These are phyloP conservation scores for Pyrochroa serraticornis DNA, from an alignment of 2,888 invertebrate genomes.

Conservation along the genomic window DNA sequence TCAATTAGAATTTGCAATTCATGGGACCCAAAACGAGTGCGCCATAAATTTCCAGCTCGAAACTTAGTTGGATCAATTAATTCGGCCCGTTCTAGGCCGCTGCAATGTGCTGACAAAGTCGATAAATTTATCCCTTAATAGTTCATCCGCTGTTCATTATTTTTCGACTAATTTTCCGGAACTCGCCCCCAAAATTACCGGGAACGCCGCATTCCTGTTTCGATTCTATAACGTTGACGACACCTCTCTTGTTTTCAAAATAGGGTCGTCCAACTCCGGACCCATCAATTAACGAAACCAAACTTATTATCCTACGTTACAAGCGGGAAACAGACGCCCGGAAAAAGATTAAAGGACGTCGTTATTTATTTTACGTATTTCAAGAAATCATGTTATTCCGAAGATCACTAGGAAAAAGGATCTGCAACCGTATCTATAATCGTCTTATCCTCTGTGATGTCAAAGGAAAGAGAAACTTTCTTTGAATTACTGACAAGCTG, in stretches of 20 bases:
- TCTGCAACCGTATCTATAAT: slow-evolving; percentile 18
- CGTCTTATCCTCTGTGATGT: slow-evolving; percentile 21
- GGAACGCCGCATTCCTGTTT: slow-evolving; percentile 43
- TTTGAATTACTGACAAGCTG: slow-evolving; percentile 23
- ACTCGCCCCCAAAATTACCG: slow-evolving; percentile 33
- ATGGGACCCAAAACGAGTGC: slow-evolving; percentile 42
- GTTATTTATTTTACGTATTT: not conserved
- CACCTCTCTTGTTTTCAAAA: no score
- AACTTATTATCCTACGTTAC: no score
- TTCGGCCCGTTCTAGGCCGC: slow-evolving; percentile 43
- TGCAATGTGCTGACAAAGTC: slow-evolving; percentile 49
- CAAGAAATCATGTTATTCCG: slow-evolving; percentile 10
- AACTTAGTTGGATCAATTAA: slow-evolving; percentile 53
- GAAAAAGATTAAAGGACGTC: no score
- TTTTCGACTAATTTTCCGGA: slow-evolving; percentile 32
- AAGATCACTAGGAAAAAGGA: slow-evolving; percentile 11
- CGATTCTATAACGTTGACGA: no score
- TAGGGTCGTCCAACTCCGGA: no score
- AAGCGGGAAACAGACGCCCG: no score
- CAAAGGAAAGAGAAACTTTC: slow-evolving; percentile 26
- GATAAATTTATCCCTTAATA: slow-evolving; percentile 48
- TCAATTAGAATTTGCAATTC: slow-evolving; percentile 50
- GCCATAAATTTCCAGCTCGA: slow-evolving; percentile 48
- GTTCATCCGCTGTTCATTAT: slow-evolving; percentile 41
- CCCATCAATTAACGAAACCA: no score